phyloP scores from a whole-genome alignment of 1,140 invertebrate genomes.

The Lethrus apterus region DNA sequence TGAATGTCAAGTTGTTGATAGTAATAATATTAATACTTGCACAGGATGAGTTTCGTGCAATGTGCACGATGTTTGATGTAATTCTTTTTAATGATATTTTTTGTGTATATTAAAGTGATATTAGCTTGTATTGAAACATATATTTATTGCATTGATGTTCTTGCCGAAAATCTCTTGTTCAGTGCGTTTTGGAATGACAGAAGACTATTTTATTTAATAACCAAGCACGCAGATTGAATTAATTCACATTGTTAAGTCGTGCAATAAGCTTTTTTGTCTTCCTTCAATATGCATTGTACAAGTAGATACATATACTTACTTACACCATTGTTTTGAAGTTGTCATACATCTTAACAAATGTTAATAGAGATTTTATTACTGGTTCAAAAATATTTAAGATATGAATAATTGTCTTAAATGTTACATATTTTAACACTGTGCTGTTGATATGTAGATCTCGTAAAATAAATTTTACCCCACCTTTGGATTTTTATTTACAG shows the following conservation, averaged over 20 bases:
- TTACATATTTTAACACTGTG: constrained; percentile 13
- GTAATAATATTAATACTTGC: constrained; percentile 6
- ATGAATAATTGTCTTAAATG: constrained; percentile 8
- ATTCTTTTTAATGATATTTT: constrained; percentile 8
- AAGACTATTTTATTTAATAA: too few relatives aligned
- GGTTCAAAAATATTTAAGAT: constrained; percentile 1
- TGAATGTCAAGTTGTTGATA: constrained; percentile 5
- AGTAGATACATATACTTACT: too few relatives aligned
- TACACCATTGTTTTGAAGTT: too few relatives aligned
- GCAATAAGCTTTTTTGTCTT: too few relatives aligned
- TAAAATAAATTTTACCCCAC: constrained; percentile 8
- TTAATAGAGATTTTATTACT: too few relatives aligned
- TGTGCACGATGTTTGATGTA: constrained; percentile 9
- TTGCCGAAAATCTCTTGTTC: too few relatives aligned
- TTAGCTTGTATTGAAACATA: constrained; percentile 11
- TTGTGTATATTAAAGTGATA: constrained; percentile 11
- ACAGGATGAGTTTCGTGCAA: constrained; percentile 8
- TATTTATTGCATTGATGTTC: constrained; percentile 14
- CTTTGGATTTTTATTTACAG: not conserved
- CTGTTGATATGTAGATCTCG: constrained; percentile 13
- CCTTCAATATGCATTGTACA: too few relatives aligned
- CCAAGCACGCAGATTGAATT: too few relatives aligned
- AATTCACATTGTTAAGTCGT: too few relatives aligned
- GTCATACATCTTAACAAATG: too few relatives aligned
- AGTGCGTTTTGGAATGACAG: too few relatives aligned